Evolutionary conservation across 2,888 invertebrate genomes (phyloP), one percentile per base, ranked within the genome.

Genomic region (Cetonia aurata): DNA sequence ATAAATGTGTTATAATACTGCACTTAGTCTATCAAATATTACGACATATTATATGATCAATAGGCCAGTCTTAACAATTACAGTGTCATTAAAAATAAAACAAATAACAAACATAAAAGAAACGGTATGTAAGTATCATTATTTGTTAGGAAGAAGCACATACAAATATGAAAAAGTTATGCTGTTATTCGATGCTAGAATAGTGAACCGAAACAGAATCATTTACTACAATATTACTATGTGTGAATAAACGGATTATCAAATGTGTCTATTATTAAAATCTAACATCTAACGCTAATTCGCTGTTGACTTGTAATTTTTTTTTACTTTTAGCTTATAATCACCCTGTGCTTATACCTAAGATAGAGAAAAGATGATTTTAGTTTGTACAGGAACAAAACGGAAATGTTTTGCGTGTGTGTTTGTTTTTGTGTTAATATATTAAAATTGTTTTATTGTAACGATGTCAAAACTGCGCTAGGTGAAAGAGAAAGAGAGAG

Each of bases 271-370:
- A 48, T 48, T 46, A 59, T 50, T 67, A 67, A 56, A 67, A 55
- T 37, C 56, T 67, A 66, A 44, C 31, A 53, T 44, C 53, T 79
- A 37, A 79, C 72, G 75, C 79, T 81, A 81, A 75, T 82, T 82
- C 81, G 82, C 81, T 82, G 82, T 81, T 72, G 72, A 69, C 71
- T 74, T 69, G 53, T 75, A 67, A 13, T 50, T 15, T 31, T 62
- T 62, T 31, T 60, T 41, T 53, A 37, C 33, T 60, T 55, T 44
- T 69, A 59, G 46, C 65, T 72, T 74, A 70, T 74, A 74, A 73
- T 75, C 76, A 82, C 82, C 82, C 82, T 82, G 82, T 83, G 82
- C 81, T 80, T 70, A 69, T 75, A 73, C 48, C 48, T 59, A 68
- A 57, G 15, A 48, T 68, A 57, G 31, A 68, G 33, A 59, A 56